phyloP scores from a whole-genome alignment of 2,797 vertebrate genomes.

The Cossypha heuglini region DNA sequence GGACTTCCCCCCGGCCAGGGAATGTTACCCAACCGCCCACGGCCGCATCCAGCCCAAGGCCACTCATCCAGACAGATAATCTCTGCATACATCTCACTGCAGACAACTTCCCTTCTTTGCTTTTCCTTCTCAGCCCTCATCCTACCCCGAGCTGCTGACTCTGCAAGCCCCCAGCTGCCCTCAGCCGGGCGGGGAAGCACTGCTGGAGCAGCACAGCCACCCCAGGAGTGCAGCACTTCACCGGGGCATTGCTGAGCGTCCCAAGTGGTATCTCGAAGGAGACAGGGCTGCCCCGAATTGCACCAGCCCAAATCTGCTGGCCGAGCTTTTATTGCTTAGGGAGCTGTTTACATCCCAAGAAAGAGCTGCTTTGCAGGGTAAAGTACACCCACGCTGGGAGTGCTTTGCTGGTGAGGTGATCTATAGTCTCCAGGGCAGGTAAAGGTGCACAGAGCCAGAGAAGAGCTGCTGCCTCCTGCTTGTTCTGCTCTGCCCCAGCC shows the following conservation, averaged over 20 bases:
- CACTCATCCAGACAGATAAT: not conserved
- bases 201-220: rapidly evolving
- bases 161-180: not conserved
- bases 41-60: not conserved
- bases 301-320: not conserved
- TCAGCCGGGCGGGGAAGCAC: rapidly evolving
- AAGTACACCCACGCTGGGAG: not conserved
- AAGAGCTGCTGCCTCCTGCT: not conserved
- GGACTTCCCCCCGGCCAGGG: not conserved
- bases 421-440: not conserved
- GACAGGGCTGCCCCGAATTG: not conserved
- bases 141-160: not conserved
- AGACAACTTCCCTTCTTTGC: not conserved
- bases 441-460: not conserved
- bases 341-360: not conserved
- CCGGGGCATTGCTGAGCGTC: not conserved
- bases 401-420: not conserved
- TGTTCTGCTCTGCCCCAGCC: not conserved
- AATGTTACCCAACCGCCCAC: not conserved
- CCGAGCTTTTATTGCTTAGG: not conserved
- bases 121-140: not conserved
- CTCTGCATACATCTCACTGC: not conserved
- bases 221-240: rapidly evolving
- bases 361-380: not conserved
- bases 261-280: rapidly evolving